These are phyloP conservation scores for Rhadinocentrus ornatus DNA, from an alignment of 2,797 vertebrate species.

Conservation along the genomic window DNA sequence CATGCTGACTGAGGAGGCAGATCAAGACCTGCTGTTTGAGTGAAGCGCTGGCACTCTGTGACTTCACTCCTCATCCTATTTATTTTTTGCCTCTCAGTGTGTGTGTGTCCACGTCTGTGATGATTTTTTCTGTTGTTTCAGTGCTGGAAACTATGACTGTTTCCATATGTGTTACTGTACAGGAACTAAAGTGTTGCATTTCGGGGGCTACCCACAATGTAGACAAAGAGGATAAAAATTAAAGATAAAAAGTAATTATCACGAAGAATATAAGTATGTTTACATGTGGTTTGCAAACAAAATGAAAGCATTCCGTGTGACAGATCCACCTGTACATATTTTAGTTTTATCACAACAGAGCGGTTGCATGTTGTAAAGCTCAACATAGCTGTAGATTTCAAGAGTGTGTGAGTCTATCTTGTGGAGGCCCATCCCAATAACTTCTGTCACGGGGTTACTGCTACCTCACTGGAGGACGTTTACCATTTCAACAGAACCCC, in stretches of 20 bases:
- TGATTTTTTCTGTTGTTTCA: constrained; percentile 60
- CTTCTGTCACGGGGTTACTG: constrained; percentile 26
- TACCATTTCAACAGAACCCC: constrained; percentile 30
- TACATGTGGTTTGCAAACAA: constrained; percentile 42
- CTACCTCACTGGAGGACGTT: constrained; percentile 45
- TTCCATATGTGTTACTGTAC: constrained; percentile 45
- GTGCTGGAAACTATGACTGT: constrained; percentile 42
- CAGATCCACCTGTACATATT: constrained; percentile 55
- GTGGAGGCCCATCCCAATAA: constrained; percentile 31
- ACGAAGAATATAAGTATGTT: constrained; percentile 34
- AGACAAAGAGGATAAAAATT: constrained; percentile 7
- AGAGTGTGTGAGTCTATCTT: constrained; percentile 48
- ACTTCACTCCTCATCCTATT: constrained; percentile 66
- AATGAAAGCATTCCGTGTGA: constrained; percentile 53
- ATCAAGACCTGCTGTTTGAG: constrained; percentile 96
- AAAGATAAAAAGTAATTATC: constrained; percentile 24
- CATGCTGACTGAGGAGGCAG: constrained; percentile 92
- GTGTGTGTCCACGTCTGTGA: constrained; percentile 65
- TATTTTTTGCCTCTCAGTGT: constrained; percentile 79
- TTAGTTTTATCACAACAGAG: constrained; percentile 36
- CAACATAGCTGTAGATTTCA: constrained; percentile 48
- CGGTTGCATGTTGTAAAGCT: constrained; percentile 68
- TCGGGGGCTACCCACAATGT: constrained; percentile 15
- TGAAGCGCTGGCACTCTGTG: constrained; percentile 63
- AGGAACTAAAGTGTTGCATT: constrained; percentile 32